These are phyloP conservation scores for Rhimphoctona megacephalus DNA, from an alignment of 2,888 invertebrate genomes.

Conservation along the genomic window DNA sequence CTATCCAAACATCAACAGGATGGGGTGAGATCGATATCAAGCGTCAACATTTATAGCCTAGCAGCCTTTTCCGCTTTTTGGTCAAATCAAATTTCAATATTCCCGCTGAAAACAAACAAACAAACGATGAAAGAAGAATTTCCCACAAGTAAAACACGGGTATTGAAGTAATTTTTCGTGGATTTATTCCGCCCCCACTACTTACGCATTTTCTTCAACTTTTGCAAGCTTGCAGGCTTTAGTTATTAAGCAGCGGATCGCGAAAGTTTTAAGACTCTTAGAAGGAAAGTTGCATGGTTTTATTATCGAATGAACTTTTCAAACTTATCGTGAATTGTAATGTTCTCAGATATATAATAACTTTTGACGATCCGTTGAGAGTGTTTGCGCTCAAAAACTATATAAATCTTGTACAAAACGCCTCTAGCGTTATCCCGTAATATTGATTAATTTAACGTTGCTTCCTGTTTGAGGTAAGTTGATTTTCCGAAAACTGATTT, in stretches of 20 bases:
- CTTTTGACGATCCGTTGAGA: background rate
- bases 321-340: constrained; percentile 42
- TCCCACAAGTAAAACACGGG: background rate
- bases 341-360: constrained; percentile 23
- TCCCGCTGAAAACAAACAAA: constrained; percentile 5
- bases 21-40: constrained; percentile 31
- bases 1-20: constrained; percentile 24
- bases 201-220: background rate
- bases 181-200: background rate
- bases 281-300: constrained; percentile 41
- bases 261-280: constrained; percentile 36
- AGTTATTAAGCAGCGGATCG: constrained; percentile 24
- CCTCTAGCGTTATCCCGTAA: background rate
- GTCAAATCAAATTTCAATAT: constrained; percentile 66
- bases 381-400: background rate
- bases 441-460: constrained; percentile 2
- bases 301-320: constrained; percentile 32
- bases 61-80: constrained; percentile 23
- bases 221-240: constrained; percentile 11
- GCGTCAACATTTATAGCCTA: constrained; percentile 54
- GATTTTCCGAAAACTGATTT: constrained; percentile 3
- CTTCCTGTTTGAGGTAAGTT: background rate
- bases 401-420: background rate
- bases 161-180: constrained; percentile 5
- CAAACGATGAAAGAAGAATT: constrained; percentile 1